Evolutionary conservation across 2,888 invertebrate genomes (phyloP), one percentile per base, ranked within the genome.

Genomic region (Nomada hirtipes): DNA sequence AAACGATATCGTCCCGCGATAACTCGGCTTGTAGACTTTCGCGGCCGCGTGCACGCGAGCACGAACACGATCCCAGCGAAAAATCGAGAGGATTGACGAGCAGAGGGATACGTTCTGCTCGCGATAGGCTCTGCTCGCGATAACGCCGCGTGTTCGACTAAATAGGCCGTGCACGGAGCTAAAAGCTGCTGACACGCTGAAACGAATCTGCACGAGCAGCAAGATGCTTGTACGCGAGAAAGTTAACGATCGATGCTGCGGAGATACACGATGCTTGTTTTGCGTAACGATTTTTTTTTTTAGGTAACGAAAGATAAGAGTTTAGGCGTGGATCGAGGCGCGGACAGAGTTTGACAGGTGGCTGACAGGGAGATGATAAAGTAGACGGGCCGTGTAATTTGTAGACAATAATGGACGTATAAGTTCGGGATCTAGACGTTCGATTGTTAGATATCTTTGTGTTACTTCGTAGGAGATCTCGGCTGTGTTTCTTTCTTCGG

Each of bases 161-260:
- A 77, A 79, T 78, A 47, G 78, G 78, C 70, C 79, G 78, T n/a
- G 77, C 26, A n/a, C 44, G 4, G 44, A 44, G 61, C 59, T 79
- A 76, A 79, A 63, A 76, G 63, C 44, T 42, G 77, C 57, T 52
- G 65, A 52, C 76, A 52, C 50, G 42, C 55, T 59, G 53, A 60
- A 61, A 59, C 72, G 52, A 73, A 83, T 55, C 63, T 60, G 52
- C 57, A 26, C 75, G 50, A 55, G 57, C 63, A 50, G 63, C 50
- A 47, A 55, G 76, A 63, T 60, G 70, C 60, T 70, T 78, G 81
- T 83, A 55, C 73, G 73, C 80, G 83, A 82, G 88, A 88, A 88
- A 88, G 86, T 88, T 83, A 64, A 72, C 57, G 82, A 80, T 64
- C 64, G 64, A 75, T 70, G 84, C 76, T 73, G 77, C 67, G 77